Conservation (phyloP, 2,113 vertebrate species). For the Isichthys henryi region DNA sequence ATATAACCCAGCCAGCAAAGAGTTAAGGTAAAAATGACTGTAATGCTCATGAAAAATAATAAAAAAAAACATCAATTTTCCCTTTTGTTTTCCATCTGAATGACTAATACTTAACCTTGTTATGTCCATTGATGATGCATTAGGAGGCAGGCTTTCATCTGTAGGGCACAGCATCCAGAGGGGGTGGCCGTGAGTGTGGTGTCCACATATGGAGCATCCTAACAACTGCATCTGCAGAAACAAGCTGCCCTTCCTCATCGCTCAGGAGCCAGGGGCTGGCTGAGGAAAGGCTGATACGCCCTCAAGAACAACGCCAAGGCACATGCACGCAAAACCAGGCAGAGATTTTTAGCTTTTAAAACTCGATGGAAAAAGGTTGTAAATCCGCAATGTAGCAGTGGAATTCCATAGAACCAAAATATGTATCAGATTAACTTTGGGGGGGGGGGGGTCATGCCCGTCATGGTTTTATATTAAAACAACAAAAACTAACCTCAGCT, state of each 20-base stretch:
- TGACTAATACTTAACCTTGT: constrained; percentile 11
- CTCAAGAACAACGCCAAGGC: not conserved
- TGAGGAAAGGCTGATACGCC: not conserved
- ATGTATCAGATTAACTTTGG: not conserved
- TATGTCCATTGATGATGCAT: constrained; percentile 4
- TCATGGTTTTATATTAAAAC: not conserved
- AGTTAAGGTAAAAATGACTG: not conserved
- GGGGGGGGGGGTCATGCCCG: not conserved
- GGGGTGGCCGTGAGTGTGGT: not conserved
- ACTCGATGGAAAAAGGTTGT: not conserved
- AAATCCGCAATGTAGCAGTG: not conserved
- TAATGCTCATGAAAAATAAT: not conserved
- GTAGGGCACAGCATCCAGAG: not conserved
- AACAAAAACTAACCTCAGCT: not conserved
- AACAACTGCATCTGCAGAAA: not conserved
- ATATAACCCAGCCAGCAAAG: not conserved
- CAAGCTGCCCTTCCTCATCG: not conserved
- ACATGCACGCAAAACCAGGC: not conserved
- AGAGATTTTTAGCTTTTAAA: not conserved
- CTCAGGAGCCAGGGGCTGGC: not conserved
- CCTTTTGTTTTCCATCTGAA: not conserved
- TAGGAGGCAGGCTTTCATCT: not conserved
- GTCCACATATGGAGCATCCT: not conserved
- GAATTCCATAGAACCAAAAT: not conserved
- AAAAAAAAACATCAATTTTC: not conserved